phyloP scores from a whole-genome alignment of 1,140 invertebrate species.

The Epicauta chinensis region DNA sequence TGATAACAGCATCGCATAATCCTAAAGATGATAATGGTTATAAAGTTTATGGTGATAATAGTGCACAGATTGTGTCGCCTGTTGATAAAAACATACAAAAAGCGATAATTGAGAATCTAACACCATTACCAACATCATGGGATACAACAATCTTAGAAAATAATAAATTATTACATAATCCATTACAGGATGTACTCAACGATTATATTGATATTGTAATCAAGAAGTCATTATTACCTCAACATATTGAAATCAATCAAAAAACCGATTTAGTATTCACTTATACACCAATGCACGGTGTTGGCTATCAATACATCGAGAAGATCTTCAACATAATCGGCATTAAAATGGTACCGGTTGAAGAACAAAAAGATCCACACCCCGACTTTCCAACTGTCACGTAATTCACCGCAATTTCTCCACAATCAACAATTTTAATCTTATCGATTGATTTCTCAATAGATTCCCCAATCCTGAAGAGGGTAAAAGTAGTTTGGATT shows the following conservation, averaged over 20 bases:
- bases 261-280: conserved; percentile 63
- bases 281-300: conserved; percentile 98
- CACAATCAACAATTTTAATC: conserved; percentile 1
- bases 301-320: conserved; percentile 77
- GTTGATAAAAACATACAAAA: conserved; percentile 85
- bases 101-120: conserved; percentile 70
- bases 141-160: conserved; percentile 44
- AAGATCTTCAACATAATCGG: conserved; percentile 69
- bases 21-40: conserved; percentile 99
- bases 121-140: conserved; percentile 66
- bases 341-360: conserved; percentile 75
- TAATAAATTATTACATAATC: conserved; percentile 50
- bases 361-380: conserved; percentile 81
- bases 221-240: conserved; percentile 45
- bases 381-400: conserved; percentile 96
- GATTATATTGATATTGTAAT: conserved; percentile 58
- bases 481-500: conserved; percentile 77
- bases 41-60: conserved; percentile 94
- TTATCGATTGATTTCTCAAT: no score
- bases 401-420: conserved; percentile 23
- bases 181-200: conserved; percentile 53
- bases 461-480: conserved; percentile 98
- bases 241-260: conserved; percentile 52
- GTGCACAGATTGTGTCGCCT: conserved; percentile 92
- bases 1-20: conserved; percentile 99